Conservation (phyloP, 1,140 invertebrate genomes). For the Anoplophora glabripennis region DNA sequence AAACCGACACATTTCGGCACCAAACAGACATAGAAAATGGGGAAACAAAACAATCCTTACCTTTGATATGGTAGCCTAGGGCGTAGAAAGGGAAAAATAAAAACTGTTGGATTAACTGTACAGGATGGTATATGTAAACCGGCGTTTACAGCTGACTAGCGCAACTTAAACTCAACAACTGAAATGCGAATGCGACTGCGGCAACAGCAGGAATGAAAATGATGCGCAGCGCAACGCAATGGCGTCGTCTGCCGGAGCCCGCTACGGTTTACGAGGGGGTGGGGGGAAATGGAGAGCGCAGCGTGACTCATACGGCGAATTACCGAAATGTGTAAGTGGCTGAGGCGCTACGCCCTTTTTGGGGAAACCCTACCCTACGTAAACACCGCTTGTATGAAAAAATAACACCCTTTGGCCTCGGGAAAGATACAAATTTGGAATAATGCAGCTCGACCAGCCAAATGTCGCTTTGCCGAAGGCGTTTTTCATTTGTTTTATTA, state of each 20-base stretch:
- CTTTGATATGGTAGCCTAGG: slow-evolving; percentile 4
- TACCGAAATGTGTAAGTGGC: too few species aligned
- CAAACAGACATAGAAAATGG: background rate
- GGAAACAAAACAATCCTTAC: background rate
- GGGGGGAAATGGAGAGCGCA: too few species aligned
- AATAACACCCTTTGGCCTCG: too few species aligned
- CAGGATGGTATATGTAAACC: slow-evolving; percentile 2
- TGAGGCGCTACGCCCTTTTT: too few species aligned
- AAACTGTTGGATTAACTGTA: slow-evolving; percentile 6
- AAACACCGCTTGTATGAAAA: too few species aligned
- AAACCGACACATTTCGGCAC: background rate
- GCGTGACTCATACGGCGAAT: too few species aligned
- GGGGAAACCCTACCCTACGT: too few species aligned
- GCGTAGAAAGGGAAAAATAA: background rate
- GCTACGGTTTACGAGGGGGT: background rate
- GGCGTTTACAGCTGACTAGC: slow-evolving; percentile 10
- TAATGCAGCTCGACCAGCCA: too few species aligned
- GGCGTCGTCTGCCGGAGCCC: background rate
- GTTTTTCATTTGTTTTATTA: too few species aligned
- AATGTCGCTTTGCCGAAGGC: too few species aligned
- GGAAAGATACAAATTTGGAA: too few species aligned
- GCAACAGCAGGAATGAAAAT: background rate
- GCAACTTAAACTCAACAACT: background rate
- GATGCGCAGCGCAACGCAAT: background rate
- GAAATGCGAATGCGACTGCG: background rate